These are phyloP conservation scores for Plumapathes pennacea DNA, from an alignment of 92 coral and sea anemone species.

Conservation along the genomic window DNA sequence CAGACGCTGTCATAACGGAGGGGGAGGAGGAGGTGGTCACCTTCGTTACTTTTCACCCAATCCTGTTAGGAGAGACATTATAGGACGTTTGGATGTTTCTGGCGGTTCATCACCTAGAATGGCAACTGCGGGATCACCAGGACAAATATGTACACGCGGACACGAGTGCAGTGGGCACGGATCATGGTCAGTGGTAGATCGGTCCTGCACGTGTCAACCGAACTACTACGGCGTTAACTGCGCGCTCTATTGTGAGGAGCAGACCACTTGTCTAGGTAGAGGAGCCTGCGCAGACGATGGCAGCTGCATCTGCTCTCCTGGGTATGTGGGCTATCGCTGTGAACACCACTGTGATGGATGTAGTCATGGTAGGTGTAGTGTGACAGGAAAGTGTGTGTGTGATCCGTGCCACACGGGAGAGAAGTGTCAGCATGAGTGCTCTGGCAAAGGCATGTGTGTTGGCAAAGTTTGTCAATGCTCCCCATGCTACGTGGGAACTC, in stretches of 20 bases:
- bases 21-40: slow-evolving; percentile 96
- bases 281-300: slow-evolving; percentile 85
- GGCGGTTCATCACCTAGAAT: slow-evolving; percentile 58
- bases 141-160: slow-evolving; percentile 65
- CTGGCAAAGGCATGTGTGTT: slow-evolving; percentile 78
- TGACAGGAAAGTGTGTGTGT: slow-evolving; percentile 87
- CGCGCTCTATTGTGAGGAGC: slow-evolving; percentile 63
- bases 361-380: slow-evolving; percentile 80
- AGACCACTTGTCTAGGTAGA: slow-evolving; percentile 70
- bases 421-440: slow-evolving; percentile 76
- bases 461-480: slow-evolving; percentile 68
- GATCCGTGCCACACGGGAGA: slow-evolving; percentile 80
- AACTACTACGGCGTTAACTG: slow-evolving; percentile 81
- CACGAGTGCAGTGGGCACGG: slow-evolving; percentile 82
- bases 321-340: slow-evolving; percentile 93
- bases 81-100: slow-evolving; percentile 52
- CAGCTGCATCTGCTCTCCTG: slow-evolving; percentile 78
- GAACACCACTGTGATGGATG: slow-evolving; percentile 85
- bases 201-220: slow-evolving; percentile 60
- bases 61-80: slow-evolving; percentile 71
- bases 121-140: slow-evolving; percentile 63
- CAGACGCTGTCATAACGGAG: slow-evolving; percentile 37
- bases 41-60: slow-evolving; percentile 77
- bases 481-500: slow-evolving; percentile 77
- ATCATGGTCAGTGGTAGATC: slow-evolving; percentile 30